phyloP scores from a whole-genome alignment of 35 echinoderm and acorn worm species.

The Strongylocentrotus purpuratus region DNA sequence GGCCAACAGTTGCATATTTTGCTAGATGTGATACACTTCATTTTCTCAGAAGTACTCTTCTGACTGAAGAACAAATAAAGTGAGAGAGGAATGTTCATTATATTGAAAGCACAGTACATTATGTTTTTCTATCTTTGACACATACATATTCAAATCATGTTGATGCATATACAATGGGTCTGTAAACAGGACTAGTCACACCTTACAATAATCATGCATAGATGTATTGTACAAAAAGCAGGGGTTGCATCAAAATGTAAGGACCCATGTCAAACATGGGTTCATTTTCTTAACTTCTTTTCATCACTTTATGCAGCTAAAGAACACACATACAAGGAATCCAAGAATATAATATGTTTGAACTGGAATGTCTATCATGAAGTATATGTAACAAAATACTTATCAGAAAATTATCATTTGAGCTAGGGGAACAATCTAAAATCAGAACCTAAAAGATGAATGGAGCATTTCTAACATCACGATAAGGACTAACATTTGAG shows the following conservation, averaged over 20 bases:
- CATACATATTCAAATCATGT: too few relatives aligned
- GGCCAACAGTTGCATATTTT: neutral
- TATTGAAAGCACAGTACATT: neutral
- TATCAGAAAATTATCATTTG: too few relatives aligned
- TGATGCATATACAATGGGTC: neutral
- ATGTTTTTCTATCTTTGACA: too few relatives aligned
- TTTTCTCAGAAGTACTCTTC: neutral
- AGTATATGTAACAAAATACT: too few relatives aligned
- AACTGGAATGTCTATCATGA: neutral
- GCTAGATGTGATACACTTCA: neutral
- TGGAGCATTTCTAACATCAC: neutral
- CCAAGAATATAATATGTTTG: neutral
- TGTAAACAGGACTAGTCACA: neutral
- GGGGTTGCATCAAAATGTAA: neutral
- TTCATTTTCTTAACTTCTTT: neutral
- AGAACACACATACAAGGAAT: neutral
- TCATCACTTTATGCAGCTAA: neutral
- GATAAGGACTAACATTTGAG: neutral
- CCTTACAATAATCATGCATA: neutral
- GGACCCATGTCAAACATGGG: neutral
- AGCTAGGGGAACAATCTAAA: neutral
- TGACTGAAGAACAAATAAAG: neutral
- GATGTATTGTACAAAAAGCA: neutral
- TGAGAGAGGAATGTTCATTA: neutral
- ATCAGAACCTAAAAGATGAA: neutral